Percentiles rank a stretch among this genome's conserved stretches.
These are phyloP conservation scores for Zosterops pallidus DNA, from an alignment of 2,113 vertebrate species.

Conservation along the genomic window DNA sequence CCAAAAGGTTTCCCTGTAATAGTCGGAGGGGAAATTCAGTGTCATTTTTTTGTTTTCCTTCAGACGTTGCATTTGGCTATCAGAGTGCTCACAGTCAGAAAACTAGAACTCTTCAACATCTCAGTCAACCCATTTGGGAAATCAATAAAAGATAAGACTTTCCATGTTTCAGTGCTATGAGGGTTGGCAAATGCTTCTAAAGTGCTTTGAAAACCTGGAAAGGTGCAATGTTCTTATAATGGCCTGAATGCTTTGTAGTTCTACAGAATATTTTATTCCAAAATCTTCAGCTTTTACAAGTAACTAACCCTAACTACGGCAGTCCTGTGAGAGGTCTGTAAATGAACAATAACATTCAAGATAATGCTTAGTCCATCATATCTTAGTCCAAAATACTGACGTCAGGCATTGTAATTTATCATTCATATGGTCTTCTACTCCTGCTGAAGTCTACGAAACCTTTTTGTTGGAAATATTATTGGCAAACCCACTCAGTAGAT, in stretches of 20 bases:
- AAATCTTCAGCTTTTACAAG: neutral
- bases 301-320: neutral
- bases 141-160: constrained; percentile 22
- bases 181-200: neutral
- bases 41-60: constrained; percentile 10
- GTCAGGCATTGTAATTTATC: neutral
- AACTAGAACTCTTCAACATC: neutral
- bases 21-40: neutral
- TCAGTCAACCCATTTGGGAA: neutral
- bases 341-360: neutral
- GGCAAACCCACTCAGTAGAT: neutral
- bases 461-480: neutral
- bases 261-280: neutral
- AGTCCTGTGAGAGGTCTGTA: neutral
- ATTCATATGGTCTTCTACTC: neutral
- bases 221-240: neutral
- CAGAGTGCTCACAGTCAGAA: neutral
- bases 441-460: neutral
- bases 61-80: neutral
- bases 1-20: neutral
- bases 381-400: neutral
- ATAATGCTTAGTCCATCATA: neutral
- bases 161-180: neutral
- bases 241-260: neutral
- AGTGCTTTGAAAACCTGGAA: constrained; percentile 7